Percentiles rank a stretch among this genome's conserved stretches.
Conservation (phyloP, 1,140 invertebrate species). For the Aporrectodea caliginosa region DNA sequence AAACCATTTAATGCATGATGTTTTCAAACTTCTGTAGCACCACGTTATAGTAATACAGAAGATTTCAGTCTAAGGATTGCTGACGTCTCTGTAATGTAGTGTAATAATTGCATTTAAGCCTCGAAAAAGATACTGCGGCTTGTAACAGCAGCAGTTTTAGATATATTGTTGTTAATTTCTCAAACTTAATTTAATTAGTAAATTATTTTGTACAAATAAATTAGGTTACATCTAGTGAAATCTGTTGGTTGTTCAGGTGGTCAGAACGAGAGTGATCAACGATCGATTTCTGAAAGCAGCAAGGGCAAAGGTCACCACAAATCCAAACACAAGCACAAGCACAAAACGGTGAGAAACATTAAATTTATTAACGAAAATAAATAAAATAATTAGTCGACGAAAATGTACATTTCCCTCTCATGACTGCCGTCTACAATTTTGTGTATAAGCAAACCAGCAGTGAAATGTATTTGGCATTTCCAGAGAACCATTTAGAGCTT, state of each 20-base stretch:
- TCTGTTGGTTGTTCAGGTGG: too few species aligned
- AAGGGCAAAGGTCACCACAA: not conserved
- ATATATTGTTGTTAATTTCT: not conserved
- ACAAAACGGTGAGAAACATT: not conserved
- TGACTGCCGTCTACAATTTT: not conserved
- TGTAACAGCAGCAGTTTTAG: not conserved
- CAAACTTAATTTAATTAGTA: not conserved
- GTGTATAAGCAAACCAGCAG: not conserved
- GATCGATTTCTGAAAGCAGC: not conserved
- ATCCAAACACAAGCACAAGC: not conserved
- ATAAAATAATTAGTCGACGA: not conserved
- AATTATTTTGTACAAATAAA: slow-evolving; percentile 6
- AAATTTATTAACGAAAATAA: too few species aligned
- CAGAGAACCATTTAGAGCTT: not conserved
- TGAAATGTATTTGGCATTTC: not conserved
- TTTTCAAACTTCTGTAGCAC: too few species aligned
- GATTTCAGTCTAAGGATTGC: too few species aligned
- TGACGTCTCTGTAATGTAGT: too few species aligned
- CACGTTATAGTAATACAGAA: too few species aligned
- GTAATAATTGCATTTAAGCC: too few species aligned
- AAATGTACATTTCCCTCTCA: not conserved
- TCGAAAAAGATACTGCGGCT: too few species aligned
- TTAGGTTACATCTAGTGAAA: too few species aligned
- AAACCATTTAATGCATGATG: too few species aligned
- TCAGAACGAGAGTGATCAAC: not conserved